Evolutionary conservation across 2,113 vertebrate species (phyloP), one percentile per base, ranked within the genome.

Genomic region (Rhinoderma darwinii): DNA sequence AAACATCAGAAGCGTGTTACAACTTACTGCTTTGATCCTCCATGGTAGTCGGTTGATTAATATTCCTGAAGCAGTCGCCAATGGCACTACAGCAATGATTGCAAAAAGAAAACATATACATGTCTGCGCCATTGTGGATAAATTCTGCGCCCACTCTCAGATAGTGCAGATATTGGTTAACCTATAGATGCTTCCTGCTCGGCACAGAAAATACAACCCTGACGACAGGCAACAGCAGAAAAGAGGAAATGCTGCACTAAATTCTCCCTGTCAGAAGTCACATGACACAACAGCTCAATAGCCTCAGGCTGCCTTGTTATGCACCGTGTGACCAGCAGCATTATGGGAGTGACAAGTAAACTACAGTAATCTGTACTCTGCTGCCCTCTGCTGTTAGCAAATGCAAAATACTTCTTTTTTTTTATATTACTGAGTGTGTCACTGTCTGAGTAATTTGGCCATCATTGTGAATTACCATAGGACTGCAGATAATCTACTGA

Each of bases 321-420:
- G 51, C n/a, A 39, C 14, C 39, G 35, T 39, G 30, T 59, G 25
- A 80, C 77, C 35, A 59, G 77, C 32, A 41, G 77, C 54, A 61
- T 43, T 17, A n/a, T 81, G 78, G 78, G 78, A 43, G 25, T n/a
- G 54, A 41, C 25, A n/a, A 39, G 9, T 20, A 39, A 14, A 11
- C 35, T n/a, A 18, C 39, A 39, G 54, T 14, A 22, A n/a, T 10
- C 54, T 27, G 47, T 35, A 4, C 50, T 25, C 22, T 81, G 78
- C 78, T 63, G 54, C 78, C 50, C 54, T 63, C 78, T 81, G 78
- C 78, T 81, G 78, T 12, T 43, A 27, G 30, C 5, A 81, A 22
- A 37, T 59, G 35, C 30, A 80, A 37, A 37, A 12, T 22, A 76
- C 25, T 43, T 25, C 25, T 43, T 25, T 3, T 22, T 50, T 50